phyloP scores from a whole-genome alignment of 2,797 vertebrate genomes.

The Pempheris klunzingeri region DNA sequence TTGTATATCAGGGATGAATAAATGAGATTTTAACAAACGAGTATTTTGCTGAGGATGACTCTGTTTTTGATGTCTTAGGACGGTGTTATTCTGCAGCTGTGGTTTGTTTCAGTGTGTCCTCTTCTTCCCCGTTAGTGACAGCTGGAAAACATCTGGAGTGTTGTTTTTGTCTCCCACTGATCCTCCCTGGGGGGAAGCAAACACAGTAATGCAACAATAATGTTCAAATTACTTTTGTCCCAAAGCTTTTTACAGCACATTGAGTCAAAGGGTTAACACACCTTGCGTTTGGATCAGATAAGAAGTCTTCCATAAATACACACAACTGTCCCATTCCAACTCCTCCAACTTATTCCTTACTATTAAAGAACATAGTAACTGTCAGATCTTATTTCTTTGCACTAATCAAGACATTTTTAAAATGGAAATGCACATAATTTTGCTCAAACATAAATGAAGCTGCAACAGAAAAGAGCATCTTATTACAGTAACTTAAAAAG shows the following conservation, averaged over 20 bases:
- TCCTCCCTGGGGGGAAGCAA: constrained; percentile 29
- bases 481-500: not conserved
- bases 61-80: not conserved
- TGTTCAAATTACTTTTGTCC: constrained; percentile 28
- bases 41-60: constrained; percentile 3
- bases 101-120: constrained; percentile 3
- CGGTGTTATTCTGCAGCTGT: constrained; percentile 24
- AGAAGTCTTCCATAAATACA: not conserved
- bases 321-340: not conserved
- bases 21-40: constrained; percentile 82
- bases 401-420: not conserved
- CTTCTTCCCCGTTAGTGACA: constrained; percentile 20
- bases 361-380: not conserved
- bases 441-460: no score
- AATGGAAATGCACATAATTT: not conserved
- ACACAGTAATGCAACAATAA: constrained; percentile 12
- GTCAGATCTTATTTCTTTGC: not conserved
- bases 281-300: not conserved
- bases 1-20: constrained; percentile 83
- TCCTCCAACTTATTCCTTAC: not conserved
- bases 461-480: not conserved
- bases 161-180: constrained; percentile 38
- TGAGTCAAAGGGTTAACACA: not conserved
- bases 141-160: constrained; percentile 51
- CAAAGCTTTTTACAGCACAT: constrained; percentile 17